Evolutionary conservation across 2,797 vertebrate species (phyloP).

Genomic region (Poecilia wingei): DNA sequence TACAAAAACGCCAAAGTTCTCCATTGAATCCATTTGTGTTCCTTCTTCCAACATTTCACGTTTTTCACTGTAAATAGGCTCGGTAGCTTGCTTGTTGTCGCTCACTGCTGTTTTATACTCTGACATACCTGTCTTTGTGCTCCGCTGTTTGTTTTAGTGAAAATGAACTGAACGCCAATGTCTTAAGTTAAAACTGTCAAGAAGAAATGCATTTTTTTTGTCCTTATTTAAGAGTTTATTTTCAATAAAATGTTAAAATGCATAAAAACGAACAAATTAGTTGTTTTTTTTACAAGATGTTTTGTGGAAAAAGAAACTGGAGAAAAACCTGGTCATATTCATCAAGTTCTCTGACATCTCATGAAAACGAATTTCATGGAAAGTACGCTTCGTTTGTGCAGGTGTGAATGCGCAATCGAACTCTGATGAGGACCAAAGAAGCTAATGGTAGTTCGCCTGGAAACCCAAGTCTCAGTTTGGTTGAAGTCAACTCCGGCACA

Average conservation of each 20-base stretch:
- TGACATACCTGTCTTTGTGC: constrained; percentile 6
- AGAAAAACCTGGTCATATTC: no score
- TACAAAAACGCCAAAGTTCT: constrained; percentile 47
- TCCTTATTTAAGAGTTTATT: constrained; percentile 44
- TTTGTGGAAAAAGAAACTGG: background rate
- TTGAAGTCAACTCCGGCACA: no score
- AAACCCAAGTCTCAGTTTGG: no score
- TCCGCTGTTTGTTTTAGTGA: constrained; percentile 3
- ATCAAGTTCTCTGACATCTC: no score
- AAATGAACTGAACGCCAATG: constrained; percentile 3
- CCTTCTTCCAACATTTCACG: constrained; percentile 28
- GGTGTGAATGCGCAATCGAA: no score
- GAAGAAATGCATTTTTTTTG: constrained; percentile 8
- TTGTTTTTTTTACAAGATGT: background rate
- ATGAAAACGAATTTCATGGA: no score
- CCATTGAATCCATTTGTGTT: constrained; percentile 17
- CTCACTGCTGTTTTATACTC: background rate
- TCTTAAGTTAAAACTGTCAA: constrained; percentile 20
- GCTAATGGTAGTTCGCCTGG: no score
- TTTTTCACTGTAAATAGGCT: constrained; percentile 15
- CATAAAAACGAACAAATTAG: background rate
- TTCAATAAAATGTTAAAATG: constrained; percentile 46
- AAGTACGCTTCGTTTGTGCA: no score
- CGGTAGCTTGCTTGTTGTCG: constrained; percentile 4
- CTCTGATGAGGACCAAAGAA: no score